Percentiles rank a stretch among this genome's conserved stretches.
Evolutionary conservation across 2,888 invertebrate species (phyloP).

Genomic region (Pristionchus arcanus): DNA sequence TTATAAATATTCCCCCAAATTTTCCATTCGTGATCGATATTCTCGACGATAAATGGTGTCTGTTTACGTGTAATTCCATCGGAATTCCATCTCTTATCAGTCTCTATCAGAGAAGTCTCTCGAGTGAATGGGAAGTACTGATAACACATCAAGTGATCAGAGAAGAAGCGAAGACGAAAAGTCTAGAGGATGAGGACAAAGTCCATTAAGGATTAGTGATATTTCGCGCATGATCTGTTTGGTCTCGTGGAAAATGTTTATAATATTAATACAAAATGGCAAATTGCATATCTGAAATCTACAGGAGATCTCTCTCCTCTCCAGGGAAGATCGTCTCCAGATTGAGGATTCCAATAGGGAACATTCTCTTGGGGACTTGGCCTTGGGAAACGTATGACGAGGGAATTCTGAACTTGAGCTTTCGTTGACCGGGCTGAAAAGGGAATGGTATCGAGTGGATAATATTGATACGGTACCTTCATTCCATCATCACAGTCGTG

Average conservation of each 20-base stretch:
- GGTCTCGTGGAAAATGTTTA: neutral
- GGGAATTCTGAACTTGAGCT: conserved; percentile 56
- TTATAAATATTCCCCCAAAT: neutral
- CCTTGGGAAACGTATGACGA: conserved; percentile 53
- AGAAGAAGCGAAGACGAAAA: neutral
- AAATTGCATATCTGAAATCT: conserved; percentile 33
- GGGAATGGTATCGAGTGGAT: neutral
- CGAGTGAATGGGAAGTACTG: neutral
- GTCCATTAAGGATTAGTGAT: neutral
- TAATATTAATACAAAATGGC: neutral
- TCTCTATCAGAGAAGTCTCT: neutral
- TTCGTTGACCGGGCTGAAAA: conserved; percentile 55
- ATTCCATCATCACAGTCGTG: conserved; percentile 71
- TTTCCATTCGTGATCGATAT: neutral
- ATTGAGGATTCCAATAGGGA: conserved; percentile 74
- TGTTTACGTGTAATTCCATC: conserved; percentile 3
- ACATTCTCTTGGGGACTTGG: conserved; percentile 58
- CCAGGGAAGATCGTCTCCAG: conserved; percentile 76
- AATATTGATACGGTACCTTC: conserved; percentile 59
- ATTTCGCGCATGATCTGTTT: neutral
- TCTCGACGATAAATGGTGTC: conserved; percentile 37
- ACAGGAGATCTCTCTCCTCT: conserved; percentile 75
- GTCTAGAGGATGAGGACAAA: neutral
- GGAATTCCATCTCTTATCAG: neutral
- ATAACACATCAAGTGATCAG: conserved; percentile 15